phyloP scores from a whole-genome alignment of 2,113 vertebrate genomes.

The Eclectus roratus region DNA sequence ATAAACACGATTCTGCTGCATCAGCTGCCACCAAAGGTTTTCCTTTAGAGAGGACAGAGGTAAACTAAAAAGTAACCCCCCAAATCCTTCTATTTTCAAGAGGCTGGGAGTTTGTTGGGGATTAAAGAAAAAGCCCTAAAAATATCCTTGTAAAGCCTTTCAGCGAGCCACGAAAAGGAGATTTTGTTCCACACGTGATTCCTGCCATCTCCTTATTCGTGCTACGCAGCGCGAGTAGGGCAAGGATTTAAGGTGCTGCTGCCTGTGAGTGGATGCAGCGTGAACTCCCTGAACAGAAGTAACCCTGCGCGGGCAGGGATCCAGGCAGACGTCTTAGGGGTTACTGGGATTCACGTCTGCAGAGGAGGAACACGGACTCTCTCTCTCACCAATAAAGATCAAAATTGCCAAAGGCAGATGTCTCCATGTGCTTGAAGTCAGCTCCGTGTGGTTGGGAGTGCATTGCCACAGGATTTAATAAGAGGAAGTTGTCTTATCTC shows the following conservation, averaged over 20 bases:
- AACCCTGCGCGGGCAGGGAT: slow-evolving; percentile 52
- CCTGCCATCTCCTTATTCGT: neutral
- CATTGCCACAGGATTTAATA: neutral
- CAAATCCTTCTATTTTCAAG: neutral
- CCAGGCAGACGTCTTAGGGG: slow-evolving; percentile 69
- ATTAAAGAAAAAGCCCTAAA: neutral
- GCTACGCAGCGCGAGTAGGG: neutral
- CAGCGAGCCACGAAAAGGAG: neutral
- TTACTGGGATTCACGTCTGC: slow-evolving; percentile 61
- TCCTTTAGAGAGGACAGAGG: neutral
- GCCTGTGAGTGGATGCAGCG: neutral
- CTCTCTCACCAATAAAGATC: slow-evolving; percentile 36
- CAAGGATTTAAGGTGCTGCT: neutral
- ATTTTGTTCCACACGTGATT: slow-evolving; percentile 7
- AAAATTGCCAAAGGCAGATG: slow-evolving; percentile 44
- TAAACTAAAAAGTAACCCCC: neutral
- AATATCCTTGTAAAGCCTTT: neutral
- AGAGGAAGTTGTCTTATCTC: slow-evolving; percentile 45
- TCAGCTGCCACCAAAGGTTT: neutral
- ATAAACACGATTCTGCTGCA: neutral
- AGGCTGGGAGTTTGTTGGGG: neutral
- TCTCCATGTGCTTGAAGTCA: neutral
- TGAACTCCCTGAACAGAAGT: slow-evolving; percentile 46
- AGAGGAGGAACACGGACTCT: slow-evolving; percentile 46
- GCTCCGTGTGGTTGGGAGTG: neutral